Percentiles rank a stretch among this genome's conserved stretches.
Evolutionary conservation across 2,888 invertebrate genomes (phyloP).

Genomic region (Mesopsocus fuscifrons): DNA sequence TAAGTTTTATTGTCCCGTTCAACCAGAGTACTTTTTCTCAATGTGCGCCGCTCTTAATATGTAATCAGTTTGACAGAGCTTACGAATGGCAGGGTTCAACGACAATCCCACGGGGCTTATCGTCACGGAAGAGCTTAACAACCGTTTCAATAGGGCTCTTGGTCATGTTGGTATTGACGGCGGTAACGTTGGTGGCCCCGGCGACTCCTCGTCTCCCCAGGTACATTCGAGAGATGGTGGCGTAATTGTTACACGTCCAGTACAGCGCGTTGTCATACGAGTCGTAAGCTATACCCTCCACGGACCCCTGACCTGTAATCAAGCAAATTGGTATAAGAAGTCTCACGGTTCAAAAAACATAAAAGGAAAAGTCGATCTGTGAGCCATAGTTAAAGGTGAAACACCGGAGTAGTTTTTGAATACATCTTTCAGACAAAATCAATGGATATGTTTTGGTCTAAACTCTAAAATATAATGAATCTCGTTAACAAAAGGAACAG

Average conservation of each 20-base stretch:
- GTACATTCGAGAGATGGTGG: conserved; percentile 43
- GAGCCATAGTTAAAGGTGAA: background rate
- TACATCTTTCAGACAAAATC: too few relatives aligned
- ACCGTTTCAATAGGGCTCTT: conserved; percentile 30
- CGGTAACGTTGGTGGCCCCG: conserved; percentile 19
- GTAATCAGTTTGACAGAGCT: too few relatives aligned
- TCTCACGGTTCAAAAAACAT: background rate
- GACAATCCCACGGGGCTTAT: conserved; percentile 70
- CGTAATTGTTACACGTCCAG: conserved; percentile 72
- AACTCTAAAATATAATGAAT: too few relatives aligned
- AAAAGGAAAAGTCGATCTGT: conserved; percentile 13
- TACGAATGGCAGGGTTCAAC: conserved; percentile 57
- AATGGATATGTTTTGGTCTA: too few relatives aligned
- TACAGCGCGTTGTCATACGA: conserved; percentile 46
- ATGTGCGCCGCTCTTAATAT: too few relatives aligned
- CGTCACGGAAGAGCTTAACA: conserved; percentile 42
- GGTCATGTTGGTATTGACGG: conserved; percentile 21
- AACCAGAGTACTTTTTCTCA: too few relatives aligned
- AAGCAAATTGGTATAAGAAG: background rate
- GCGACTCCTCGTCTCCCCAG: conserved; percentile 18
- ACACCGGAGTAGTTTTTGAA: background rate
- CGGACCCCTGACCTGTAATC: conserved; percentile 52
- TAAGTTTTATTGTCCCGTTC: too few relatives aligned
- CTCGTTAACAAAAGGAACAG: too few relatives aligned
- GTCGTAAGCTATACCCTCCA: conserved; percentile 73